A percentile compares a stretch with the other conserved stretches of the same genome.
These are phyloP conservation scores for Spondyliosoma cantharus DNA, from an alignment of 2,797 vertebrate species.

Conservation along the genomic window DNA sequence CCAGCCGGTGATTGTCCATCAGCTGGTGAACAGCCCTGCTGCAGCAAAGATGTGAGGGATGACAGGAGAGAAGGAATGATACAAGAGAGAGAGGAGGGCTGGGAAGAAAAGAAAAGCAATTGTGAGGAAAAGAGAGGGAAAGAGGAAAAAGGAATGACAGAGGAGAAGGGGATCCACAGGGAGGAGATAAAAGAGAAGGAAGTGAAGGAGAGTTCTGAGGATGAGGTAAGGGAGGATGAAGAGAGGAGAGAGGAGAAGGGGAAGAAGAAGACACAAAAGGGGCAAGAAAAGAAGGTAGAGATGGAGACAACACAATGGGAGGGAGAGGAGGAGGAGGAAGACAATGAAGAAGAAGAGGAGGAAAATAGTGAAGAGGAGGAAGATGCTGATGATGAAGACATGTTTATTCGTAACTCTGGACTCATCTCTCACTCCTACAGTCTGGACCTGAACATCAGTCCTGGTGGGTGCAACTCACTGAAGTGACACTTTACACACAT, in stretches of 20 bases:
- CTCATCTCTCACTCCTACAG: slow-evolving; percentile 91
- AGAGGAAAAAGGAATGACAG: background rate
- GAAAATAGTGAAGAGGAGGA: background rate
- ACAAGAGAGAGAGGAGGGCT: background rate
- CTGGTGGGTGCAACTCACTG: slow-evolving; percentile 81
- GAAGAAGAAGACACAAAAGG: background rate
- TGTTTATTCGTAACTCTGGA: slow-evolving; percentile 90
- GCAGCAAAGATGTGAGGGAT: slow-evolving; percentile 86
- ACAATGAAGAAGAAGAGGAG: background rate
- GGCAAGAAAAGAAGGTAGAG: background rate
- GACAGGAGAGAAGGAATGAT: background rate
- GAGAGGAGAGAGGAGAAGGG: background rate
- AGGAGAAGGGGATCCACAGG: background rate
- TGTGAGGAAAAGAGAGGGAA: background rate
- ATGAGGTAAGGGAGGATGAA: background rate
- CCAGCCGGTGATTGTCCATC: accelerated
- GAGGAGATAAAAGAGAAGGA: background rate
- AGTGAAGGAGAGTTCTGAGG: background rate
- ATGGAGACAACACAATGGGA: accelerated
- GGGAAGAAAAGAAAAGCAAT: background rate
- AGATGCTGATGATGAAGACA: slow-evolving; percentile 55
- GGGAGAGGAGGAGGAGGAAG: background rate
- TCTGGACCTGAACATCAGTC: slow-evolving; percentile 87
- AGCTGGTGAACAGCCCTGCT: slow-evolving; percentile 87
- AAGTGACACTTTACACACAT: background rate